Evolutionary conservation across 2,888 invertebrate species (phyloP).

Genomic region (Dendrolimus houi): DNA sequence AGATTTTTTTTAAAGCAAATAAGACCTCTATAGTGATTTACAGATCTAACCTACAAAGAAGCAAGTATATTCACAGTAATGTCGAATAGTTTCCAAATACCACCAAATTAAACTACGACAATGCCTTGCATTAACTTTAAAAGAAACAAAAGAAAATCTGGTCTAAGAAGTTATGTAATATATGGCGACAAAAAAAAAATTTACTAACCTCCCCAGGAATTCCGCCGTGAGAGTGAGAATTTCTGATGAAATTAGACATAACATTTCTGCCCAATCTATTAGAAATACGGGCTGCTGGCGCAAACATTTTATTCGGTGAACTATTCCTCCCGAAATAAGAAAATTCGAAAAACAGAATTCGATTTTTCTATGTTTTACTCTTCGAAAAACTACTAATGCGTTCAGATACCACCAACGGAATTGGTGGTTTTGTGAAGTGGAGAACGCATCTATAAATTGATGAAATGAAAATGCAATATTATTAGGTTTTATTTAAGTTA

Average conservation of each 20-base stretch:
- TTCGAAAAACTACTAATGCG: slow-evolving; percentile 39
- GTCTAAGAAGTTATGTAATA: neutral
- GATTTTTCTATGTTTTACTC: slow-evolving; percentile 18
- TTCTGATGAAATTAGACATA: slow-evolving; percentile 56
- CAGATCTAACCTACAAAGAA: too few species aligned
- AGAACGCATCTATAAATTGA: slow-evolving; percentile 31
- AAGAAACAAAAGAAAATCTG: neutral
- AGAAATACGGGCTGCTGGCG: slow-evolving; percentile 52
- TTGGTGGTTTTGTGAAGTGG: slow-evolving; percentile 19
- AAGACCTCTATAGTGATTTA: too few species aligned
- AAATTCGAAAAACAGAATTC: slow-evolving; percentile 22
- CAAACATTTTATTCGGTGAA: slow-evolving; percentile 45
- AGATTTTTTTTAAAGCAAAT: too few species aligned
- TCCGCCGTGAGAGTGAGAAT: slow-evolving; percentile 55
- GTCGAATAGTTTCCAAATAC: too few species aligned
- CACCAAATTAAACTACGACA: neutral
- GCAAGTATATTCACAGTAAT: too few species aligned
- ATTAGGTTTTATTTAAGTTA: slow-evolving; percentile 9
- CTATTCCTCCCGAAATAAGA: slow-evolving; percentile 12
- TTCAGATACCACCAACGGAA: slow-evolving; percentile 18
- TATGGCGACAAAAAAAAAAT: slow-evolving; percentile 22
- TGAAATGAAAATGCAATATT: slow-evolving; percentile 21
- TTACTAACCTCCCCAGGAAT: slow-evolving; percentile 65
- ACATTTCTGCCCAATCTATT: slow-evolving; percentile 61
- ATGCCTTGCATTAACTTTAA: neutral